These are phyloP conservation scores for Apocheima hispidaria DNA, from an alignment of 2,888 invertebrate species.

Conservation along the genomic window DNA sequence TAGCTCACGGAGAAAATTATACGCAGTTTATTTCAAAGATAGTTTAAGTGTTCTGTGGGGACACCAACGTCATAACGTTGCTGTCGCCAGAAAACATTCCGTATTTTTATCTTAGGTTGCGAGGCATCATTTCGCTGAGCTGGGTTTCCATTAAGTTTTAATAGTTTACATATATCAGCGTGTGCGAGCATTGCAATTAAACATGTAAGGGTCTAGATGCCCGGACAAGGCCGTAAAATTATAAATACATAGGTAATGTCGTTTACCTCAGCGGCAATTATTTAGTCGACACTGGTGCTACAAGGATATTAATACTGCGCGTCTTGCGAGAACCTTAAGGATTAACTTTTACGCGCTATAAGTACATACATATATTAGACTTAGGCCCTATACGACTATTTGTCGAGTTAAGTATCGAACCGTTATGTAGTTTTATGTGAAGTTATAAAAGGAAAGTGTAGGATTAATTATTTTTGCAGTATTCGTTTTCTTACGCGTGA, in stretches of 20 bases:
- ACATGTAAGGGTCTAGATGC: conserved; percentile 21
- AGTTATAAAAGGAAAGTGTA: conserved; percentile 1
- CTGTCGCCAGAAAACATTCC: conserved; percentile 43
- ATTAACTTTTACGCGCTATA: conserved; percentile 29
- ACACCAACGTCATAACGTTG: conserved; percentile 42
- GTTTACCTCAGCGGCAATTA: conserved; percentile 34
- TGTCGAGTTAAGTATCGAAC: conserved; percentile 5
- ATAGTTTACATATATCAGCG: conserved; percentile 27
- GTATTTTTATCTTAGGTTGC: conserved; percentile 40
- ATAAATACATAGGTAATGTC: conserved; percentile 39
- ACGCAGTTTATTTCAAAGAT: conserved; percentile 67
- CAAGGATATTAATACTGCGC: conserved; percentile 31
- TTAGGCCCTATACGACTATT: conserved; percentile 2
- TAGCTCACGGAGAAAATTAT: conserved; percentile 67
- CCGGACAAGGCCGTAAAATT: conserved; percentile 28
- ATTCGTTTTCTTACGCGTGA: conserved; percentile 8
- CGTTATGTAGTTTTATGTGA: conserved; percentile 13
- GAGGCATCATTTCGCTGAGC: conserved; percentile 27
- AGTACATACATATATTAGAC: conserved; percentile 15
- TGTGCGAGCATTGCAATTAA: conserved; percentile 26
- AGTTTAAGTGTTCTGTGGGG: conserved; percentile 59
- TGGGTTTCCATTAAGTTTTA: conserved; percentile 27
- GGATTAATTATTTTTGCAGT: conserved; percentile 9
- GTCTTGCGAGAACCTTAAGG: conserved; percentile 21
- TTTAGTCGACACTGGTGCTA: conserved; percentile 32